Base-by-base conservation (phyloP, 2,113 vertebrate genomes). In the Hippocampus zosterae region DNA sequence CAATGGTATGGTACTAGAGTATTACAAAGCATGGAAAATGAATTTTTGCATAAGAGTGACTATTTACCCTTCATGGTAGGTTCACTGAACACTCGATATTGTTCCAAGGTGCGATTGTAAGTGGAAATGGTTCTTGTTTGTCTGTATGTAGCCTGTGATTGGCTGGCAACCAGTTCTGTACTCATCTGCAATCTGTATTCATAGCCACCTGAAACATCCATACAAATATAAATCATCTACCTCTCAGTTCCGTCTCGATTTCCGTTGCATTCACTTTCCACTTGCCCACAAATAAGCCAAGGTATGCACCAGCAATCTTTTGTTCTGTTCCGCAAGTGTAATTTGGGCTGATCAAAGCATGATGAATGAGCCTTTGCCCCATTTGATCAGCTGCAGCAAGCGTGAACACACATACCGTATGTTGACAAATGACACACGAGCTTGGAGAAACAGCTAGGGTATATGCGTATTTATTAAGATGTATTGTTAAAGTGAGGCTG, bases 291-390 rank as follows among this genome's bases (percentile, higher is more conserved):
- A 0, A 61, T 70, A 81, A 83, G 2, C 27, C 3, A 29, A 60
- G 15, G 15, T 84, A 88, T 82, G 85, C 73, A 52, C 66, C 0
- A 71, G 21, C 42, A 64, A 37, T 61, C 65, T 81, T 74, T 9
- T 76, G 68, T 83, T 61, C 1, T 67, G 60, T 74, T 78, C 69
- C 62, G 52, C 57, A 82, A 80, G 84, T 85, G 78, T 78, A 86
- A 71, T 82, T 81, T 77, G 74, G 56, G 37, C 77, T 78, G 87
- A 87, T 82, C 83, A 77, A 85, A 84, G 70, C 70, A 69, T 85
- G 77, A 89, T 79, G 71, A 86, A 79, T 6, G 69, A 77, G 44
- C 60, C 57, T 82, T 72, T 63, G 69, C 40, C 74, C 67, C 3
- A 29, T 65, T 16, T 1, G 60, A 8, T 53, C 52, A 1, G 0